phyloP scores from a whole-genome alignment of 2,888 invertebrate species.

The Drosophila meridionalis region DNA sequence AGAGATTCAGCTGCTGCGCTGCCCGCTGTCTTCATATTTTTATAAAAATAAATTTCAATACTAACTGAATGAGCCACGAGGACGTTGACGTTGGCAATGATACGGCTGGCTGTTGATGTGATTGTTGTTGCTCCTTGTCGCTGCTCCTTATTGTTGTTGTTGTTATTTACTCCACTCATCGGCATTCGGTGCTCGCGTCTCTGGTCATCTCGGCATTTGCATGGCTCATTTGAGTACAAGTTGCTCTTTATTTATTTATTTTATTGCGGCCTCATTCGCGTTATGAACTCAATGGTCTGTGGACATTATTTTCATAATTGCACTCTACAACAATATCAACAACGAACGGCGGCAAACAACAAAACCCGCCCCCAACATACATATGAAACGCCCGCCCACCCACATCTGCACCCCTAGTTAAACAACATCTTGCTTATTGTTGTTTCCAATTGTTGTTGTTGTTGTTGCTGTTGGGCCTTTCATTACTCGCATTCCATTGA shows the following conservation, averaged over 20 bases:
- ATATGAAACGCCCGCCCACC: neutral
- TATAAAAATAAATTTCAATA: slow-evolving; percentile 62
- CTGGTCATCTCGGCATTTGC: slow-evolving; percentile 69
- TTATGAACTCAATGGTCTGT: slow-evolving; percentile 84
- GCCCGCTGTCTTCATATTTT: slow-evolving; percentile 32
- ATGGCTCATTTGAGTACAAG: slow-evolving; percentile 77
- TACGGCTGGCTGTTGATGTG: slow-evolving; percentile 60
- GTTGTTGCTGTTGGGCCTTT: slow-evolving; percentile 49
- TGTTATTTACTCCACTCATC: slow-evolving; percentile 16
- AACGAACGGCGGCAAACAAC: slow-evolving; percentile 14
- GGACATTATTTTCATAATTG: slow-evolving; percentile 83
- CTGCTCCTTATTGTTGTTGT: neutral
- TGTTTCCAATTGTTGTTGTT: slow-evolving; percentile 35
- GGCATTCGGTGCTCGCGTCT: slow-evolving; percentile 1
- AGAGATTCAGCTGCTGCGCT: slow-evolving; percentile 29
- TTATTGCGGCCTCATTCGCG: slow-evolving; percentile 84
- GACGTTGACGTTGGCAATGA: slow-evolving; percentile 58
- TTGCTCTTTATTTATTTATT: slow-evolving; percentile 84
- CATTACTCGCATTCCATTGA: slow-evolving; percentile 82
- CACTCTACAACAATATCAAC: slow-evolving; percentile 54
- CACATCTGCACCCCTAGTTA: neutral
- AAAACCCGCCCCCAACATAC: slow-evolving; percentile 14
- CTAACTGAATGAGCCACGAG: slow-evolving; percentile 47
- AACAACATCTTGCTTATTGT: slow-evolving; percentile 39
- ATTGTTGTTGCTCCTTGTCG: slow-evolving; percentile 8